Conservation (phyloP, 2,888 invertebrate species). For the Slavum lentiscoides region DNA sequence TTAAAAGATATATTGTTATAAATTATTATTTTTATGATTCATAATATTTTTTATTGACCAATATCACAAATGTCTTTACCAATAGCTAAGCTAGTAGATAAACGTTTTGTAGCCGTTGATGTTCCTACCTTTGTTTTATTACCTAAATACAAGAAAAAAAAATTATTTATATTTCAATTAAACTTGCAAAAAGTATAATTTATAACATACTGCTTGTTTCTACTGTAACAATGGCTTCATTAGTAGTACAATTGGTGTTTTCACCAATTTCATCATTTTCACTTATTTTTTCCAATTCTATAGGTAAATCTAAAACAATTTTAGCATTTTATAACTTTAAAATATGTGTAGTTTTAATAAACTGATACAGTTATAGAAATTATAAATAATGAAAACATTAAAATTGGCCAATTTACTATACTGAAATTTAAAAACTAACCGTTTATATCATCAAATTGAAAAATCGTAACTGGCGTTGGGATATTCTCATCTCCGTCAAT, state of each 20-base stretch:
- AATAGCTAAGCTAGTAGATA: neutral
- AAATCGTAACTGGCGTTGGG: neutral
- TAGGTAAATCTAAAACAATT: neutral
- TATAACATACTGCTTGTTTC: neutral
- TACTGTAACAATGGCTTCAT: conserved; percentile 12
- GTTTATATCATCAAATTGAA: neutral
- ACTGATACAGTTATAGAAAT: too few relatives aligned
- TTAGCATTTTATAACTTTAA: too few relatives aligned
- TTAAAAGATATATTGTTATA: too few relatives aligned
- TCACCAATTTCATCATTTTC: neutral
- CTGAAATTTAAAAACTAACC: neutral
- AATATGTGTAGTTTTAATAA: too few relatives aligned
- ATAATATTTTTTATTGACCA: neutral
- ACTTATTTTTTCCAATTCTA: neutral
- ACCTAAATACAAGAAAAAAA: neutral
- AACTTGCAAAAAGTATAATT: neutral
- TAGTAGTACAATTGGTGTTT: neutral
- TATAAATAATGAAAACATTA: neutral
- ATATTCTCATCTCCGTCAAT: neutral
- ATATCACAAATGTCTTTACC: conserved; percentile 10
- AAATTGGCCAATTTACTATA: neutral
- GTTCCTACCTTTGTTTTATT: too few relatives aligned
- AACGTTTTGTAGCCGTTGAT: conserved; percentile 1
- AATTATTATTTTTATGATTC: too few relatives aligned
- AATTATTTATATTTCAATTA: neutral